A percentile compares a stretch with the other conserved stretches of the same genome.
Conservation (phyloP, 2,888 invertebrate genomes). For the Watsonalla binaria region DNA sequence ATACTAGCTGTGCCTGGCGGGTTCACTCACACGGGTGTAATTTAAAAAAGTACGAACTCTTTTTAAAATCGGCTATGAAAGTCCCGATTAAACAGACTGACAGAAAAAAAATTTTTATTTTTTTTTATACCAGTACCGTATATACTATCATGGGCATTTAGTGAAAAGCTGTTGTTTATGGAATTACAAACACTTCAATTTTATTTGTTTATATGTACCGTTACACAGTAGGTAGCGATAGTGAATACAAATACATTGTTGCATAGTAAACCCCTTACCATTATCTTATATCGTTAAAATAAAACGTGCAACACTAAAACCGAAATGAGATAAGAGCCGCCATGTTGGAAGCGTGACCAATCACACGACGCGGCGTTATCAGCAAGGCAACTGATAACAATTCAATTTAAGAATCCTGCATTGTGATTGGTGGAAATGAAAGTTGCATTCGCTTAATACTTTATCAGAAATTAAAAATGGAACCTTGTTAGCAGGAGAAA, state of each 20-base stretch:
- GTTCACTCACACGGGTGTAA: too few relatives aligned
- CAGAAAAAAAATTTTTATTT: neutral
- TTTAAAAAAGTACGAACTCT: too few relatives aligned
- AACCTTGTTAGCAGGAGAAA: conserved; percentile 53
- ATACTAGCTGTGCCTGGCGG: too few relatives aligned
- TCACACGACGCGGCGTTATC: conserved; percentile 55
- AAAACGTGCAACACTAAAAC: conserved; percentile 53
- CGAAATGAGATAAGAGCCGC: conserved; percentile 54
- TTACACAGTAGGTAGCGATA: neutral
- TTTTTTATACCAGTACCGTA: neutral
- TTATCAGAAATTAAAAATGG: conserved; percentile 57
- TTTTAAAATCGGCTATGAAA: too few relatives aligned
- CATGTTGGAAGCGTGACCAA: conserved; percentile 70
- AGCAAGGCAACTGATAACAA: conserved; percentile 59
- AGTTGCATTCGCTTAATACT: conserved; percentile 26
- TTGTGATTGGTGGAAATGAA: conserved; percentile 56
- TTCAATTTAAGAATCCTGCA: conserved; percentile 61
- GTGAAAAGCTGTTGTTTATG: neutral
- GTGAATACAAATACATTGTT: conserved; percentile 22
- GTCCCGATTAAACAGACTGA: too few relatives aligned
- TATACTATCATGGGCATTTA: neutral
- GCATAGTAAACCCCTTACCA: conserved; percentile 31
- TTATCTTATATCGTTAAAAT: conserved; percentile 52
- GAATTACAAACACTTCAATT: neutral
- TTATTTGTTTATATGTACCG: neutral